These are phyloP conservation scores for Hydropsyche betteni DNA, from an alignment of 2,888 invertebrate genomes.

Conservation along the genomic window DNA sequence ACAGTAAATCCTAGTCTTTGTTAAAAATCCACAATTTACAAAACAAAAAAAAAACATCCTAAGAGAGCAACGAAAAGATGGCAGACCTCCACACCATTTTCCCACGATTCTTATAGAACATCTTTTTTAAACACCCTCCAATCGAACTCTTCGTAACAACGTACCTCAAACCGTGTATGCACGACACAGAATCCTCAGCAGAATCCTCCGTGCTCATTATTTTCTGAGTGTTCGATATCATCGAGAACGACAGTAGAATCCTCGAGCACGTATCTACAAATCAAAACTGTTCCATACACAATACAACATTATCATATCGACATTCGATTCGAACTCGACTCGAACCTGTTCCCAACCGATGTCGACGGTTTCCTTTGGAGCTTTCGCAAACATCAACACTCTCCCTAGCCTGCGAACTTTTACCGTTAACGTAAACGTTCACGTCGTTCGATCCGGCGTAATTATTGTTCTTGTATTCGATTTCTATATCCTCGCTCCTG, in stretches of 20 bases:
- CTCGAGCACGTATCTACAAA: slow-evolving; percentile 68
- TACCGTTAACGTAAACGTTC: slow-evolving; percentile 24
- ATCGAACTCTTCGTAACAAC: background rate
- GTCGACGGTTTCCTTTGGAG: background rate
- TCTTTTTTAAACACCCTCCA: too few species aligned
- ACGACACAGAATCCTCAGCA: slow-evolving; percentile 74
- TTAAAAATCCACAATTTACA: background rate
- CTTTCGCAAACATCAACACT: background rate
- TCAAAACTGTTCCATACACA: background rate
- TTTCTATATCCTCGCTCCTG: slow-evolving; percentile 53
- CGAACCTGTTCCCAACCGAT: slow-evolving; percentile 10
- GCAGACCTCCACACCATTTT: too few species aligned
- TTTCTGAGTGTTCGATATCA: slow-evolving; percentile 76
- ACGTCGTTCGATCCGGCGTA: slow-evolving; percentile 17
- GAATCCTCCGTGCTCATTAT: slow-evolving; percentile 76
- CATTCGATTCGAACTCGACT: background rate
- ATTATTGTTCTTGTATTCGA: slow-evolving; percentile 53
- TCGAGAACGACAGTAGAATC: slow-evolving; percentile 78
- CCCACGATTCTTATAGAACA: too few species aligned
- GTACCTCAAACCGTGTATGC: slow-evolving; percentile 78
- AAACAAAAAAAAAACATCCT: background rate
- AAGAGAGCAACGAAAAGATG: background rate
- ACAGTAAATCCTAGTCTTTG: background rate
- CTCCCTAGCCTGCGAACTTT: background rate
- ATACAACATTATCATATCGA: slow-evolving; percentile 11